Base-by-base conservation (phyloP, 2,113 vertebrate species). In the Petrocephalus zakoni region DNA sequence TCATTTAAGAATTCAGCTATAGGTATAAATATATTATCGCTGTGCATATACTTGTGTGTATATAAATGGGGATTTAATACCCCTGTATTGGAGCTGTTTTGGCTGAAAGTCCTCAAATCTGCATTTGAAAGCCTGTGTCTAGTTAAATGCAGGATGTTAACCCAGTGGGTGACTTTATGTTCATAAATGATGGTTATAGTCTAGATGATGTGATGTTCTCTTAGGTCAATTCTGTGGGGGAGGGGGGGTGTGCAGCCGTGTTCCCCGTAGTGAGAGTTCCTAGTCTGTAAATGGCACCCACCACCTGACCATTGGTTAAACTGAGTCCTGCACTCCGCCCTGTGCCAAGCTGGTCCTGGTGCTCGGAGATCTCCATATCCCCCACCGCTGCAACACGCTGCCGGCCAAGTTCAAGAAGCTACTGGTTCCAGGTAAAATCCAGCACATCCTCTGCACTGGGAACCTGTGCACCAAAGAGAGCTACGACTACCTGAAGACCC, bases 381-480 rank as follows among this genome's bases (percentile, higher is more conserved):
- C 98, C 15, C 98, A 99, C 89, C 97, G 99, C 88, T 99, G 99
- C 95, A 99, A 99, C 96, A 98, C 97, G 87, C 94, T 99, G 89
- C 99, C 99, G 0, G 97, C 98, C 91, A 99, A 99, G 93, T 99
- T 99, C 95, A 99, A 99, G 93, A 99, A 99, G 90, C 95, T 99
- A 90, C 94, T 99, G 94, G 99, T 99, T 4, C 99, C 99, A 1
- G 99, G 99, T 5, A 99, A 99, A 94, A 99, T 99, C 93, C 99
- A 99, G 88, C 99, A 99, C 94, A 99, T 99, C 78, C 97, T 99
- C 88, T 99, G 99, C 94, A 99, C 99, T 0, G 99, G 99, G 22
- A 99, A 99, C 93, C 97, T 99, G 85, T 99, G 99, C 95, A 99
- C 98, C 89, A 99, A 99, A 95, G 99, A 99, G 94, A 99, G 97